Conservation (phyloP, 1,140 invertebrate genomes). For the Drosophila chauvacae region DNA sequence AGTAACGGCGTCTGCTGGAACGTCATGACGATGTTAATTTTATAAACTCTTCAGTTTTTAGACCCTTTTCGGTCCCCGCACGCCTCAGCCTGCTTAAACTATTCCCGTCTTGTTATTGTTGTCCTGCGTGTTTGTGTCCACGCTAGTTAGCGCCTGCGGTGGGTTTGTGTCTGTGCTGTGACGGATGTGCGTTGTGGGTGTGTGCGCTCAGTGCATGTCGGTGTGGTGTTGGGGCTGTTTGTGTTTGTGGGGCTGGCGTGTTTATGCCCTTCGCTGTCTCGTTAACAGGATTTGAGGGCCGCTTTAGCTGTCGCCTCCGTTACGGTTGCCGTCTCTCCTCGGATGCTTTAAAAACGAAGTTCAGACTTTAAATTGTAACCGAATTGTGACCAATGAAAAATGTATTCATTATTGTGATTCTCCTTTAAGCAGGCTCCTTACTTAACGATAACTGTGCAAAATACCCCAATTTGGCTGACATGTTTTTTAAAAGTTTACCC, state of each 20-base stretch:
- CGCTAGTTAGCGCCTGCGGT: conserved; percentile 58
- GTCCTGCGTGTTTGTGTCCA: conserved; percentile 51
- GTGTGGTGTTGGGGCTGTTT: conserved; percentile 13
- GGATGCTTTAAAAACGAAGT: conserved; percentile 16
- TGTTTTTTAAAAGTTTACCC: not conserved
- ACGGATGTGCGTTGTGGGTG: conserved; percentile 55
- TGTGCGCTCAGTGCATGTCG: conserved; percentile 3
- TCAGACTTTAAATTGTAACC: conserved; percentile 1
- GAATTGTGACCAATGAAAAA: not conserved
- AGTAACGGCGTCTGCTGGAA: conserved; percentile 45
- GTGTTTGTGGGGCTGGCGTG: conserved; percentile 53
- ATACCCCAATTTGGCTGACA: not conserved
- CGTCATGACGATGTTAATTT: conserved; percentile 81
- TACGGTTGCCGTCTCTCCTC: conserved; percentile 12
- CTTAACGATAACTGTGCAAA: not conserved
- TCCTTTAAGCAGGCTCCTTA: too few species aligned
- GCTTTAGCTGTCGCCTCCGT: conserved; percentile 23
- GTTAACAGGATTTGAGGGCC: conserved; percentile 49
- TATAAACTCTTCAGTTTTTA: conserved; percentile 77
- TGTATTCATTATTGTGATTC: not conserved
- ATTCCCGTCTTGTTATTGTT: conserved; percentile 25
- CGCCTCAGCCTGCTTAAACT: conserved; percentile 29
- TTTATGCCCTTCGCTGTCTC: conserved; percentile 66
- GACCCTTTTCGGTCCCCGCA: conserved; percentile 19
- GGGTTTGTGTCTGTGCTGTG: conserved; percentile 53